Evolutionary conservation across 1,140 invertebrate genomes (phyloP).

Genomic region (Pogonognathellus flavescens): DNA sequence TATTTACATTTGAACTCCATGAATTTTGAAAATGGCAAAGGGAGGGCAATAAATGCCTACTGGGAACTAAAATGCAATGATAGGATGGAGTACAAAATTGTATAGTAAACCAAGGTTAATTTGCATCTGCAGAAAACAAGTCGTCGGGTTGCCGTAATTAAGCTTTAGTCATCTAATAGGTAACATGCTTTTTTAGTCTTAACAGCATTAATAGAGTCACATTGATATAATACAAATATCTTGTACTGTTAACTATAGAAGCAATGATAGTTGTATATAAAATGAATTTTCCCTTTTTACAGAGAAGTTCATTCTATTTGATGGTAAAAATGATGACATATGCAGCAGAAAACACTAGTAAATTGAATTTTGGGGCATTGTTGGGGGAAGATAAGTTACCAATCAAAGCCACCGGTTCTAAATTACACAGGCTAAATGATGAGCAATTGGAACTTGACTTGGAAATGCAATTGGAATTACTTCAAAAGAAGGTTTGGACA

Average conservation of each 20-base stretch:
- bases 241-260: neutral
- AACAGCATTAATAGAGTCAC: no score
- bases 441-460: neutral
- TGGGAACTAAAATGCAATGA: no score
- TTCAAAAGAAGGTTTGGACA: slow-evolving; percentile 8
- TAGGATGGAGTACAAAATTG: no score
- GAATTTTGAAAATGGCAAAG: no score
- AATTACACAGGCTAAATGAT: neutral
- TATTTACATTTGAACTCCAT: no score
- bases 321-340: neutral
- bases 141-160: no score
- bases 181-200: no score
- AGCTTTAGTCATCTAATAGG: no score
- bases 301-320: neutral
- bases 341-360: neutral
- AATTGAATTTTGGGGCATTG: neutral
- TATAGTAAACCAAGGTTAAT: no score
- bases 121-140: no score
- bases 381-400: neutral
- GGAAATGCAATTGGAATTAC: neutral
- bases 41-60: no score
- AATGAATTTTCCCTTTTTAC: neutral
- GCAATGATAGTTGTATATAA: no score
- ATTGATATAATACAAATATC: neutral
- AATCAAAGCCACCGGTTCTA: neutral